Evolutionary conservation across 2,888 invertebrate genomes (phyloP).

Genomic region (Lymantria monacha): DNA sequence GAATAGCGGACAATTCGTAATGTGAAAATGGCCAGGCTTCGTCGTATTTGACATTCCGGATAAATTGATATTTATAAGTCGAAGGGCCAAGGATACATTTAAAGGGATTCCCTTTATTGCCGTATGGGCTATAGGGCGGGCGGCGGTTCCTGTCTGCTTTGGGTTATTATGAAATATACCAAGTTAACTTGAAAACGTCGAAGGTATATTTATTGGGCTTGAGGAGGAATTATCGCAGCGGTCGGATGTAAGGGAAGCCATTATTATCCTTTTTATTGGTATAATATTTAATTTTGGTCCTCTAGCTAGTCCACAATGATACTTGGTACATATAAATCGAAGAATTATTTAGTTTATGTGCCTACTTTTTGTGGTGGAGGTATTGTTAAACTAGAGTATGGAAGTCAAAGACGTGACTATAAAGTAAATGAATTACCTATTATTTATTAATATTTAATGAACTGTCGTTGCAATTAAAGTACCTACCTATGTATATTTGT

Average conservation of each 20-base stretch:
- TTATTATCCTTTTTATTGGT: slow-evolving; percentile 81
- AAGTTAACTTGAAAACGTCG: slow-evolving; percentile 75
- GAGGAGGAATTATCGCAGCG: slow-evolving; percentile 72
- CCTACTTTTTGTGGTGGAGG: slow-evolving; percentile 19
- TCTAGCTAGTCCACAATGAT: slow-evolving; percentile 58
- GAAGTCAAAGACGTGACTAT: background rate
- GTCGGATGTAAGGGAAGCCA: slow-evolving; percentile 74
- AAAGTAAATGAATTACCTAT: background rate
- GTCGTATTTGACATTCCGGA: slow-evolving; percentile 75
- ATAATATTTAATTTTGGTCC: slow-evolving; percentile 81
- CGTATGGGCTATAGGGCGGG: slow-evolving; percentile 62
- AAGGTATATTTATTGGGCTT: slow-evolving; percentile 77
- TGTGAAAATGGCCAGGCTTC: slow-evolving; percentile 70
- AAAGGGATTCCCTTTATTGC: slow-evolving; percentile 81
- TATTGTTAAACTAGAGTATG: slow-evolving; percentile 24
- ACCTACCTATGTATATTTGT: too few species aligned
- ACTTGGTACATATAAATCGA: slow-evolving; percentile 70
- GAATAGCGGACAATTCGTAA: slow-evolving; percentile 67
- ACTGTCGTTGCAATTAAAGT: too few species aligned
- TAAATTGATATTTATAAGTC: slow-evolving; percentile 82
- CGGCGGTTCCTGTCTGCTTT: slow-evolving; percentile 71
- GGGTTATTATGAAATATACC: slow-evolving; percentile 79
- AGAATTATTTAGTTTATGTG: slow-evolving; percentile 59
- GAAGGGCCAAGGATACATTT: slow-evolving; percentile 76
- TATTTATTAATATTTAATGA: too few species aligned